Evolutionary conservation across 2,113 vertebrate species (phyloP), one percentile per base, ranked within the genome.

Genomic region (Abramis brama): DNA sequence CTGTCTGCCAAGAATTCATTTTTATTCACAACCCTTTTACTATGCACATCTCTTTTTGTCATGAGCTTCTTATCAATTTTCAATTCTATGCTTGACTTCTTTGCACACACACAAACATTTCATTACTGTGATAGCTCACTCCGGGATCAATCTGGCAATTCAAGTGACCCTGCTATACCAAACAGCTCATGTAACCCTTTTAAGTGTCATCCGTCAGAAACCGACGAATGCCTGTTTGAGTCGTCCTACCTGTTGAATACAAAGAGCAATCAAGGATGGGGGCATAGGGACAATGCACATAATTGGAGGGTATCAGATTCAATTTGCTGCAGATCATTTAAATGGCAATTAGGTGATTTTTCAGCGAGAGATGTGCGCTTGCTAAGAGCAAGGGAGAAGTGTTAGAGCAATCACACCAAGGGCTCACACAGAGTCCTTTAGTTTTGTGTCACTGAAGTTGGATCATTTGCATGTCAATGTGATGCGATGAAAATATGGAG

Each of bases 11-110:
- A 39, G 15, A 30, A 64, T 77, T 85, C 30, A 85, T 88, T 80
- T 83, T 62, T 86, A 88, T 87, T 87, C 79, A 83, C 87, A 80
- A 85, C 39, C 73, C 75, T 83, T 88, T 85, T 76, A 87, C 81
- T 27, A 86, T 86, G 85, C 83, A 83, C 55, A 52, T 81, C 57
- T 82, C 30, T 82, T 83, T 75, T 82, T 85, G 85, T 87, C 79
- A 80, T 86, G 76, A 76, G 79, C 83, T 85, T 81, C 66, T 76
- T 66, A 70, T 86, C 87, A 81, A 87, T 86, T 87, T 90, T 85
- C 87, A 90, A 75, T 88, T 88, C 89, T 80, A 87, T 84, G 89
- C 89, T 87, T 87, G 89, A 82, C 85, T 88, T 82, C 87, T 83
- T 87, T 82, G 75, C 81, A 66, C 71, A 81, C 71, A 81, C 83